phyloP scores from a whole-genome alignment of 92 coral and sea anemone genomes.

The Blastomussa wellsi region DNA sequence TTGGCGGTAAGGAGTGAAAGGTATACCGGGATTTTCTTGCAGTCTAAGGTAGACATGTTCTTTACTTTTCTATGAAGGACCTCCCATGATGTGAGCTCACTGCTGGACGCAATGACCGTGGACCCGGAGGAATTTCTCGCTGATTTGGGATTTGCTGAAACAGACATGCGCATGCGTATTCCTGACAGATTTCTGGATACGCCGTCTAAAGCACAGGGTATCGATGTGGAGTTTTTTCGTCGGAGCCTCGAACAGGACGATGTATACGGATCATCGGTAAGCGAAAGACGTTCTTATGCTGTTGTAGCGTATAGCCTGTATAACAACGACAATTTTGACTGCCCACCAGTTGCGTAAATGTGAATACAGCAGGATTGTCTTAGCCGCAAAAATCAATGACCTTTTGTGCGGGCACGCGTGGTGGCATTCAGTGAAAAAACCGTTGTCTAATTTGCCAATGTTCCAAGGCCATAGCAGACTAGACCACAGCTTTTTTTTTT shows the following conservation, averaged over 20 bases:
- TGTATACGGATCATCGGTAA: slow-evolving; percentile 45
- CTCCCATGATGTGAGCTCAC: slow-evolving; percentile 56
- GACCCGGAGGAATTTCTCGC: slow-evolving; percentile 76
- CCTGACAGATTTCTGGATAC: slow-evolving; percentile 70
- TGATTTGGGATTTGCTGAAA: slow-evolving; percentile 71
- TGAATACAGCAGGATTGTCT: neutral
- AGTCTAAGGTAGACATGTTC: neutral
- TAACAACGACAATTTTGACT: neutral
- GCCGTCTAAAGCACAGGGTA: slow-evolving; percentile 55
- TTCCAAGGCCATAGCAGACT: too few species aligned
- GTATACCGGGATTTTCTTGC: neutral
- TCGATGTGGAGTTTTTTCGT: slow-evolving; percentile 55
- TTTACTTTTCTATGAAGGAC: slow-evolving; percentile 5
- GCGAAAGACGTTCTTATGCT: neutral
- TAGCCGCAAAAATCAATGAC: neutral
- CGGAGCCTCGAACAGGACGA: slow-evolving; percentile 62
- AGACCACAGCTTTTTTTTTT: too few species aligned
- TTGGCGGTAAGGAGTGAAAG: too few species aligned
- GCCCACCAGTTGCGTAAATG: neutral
- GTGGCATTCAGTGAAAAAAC: neutral
- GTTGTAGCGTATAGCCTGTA: neutral
- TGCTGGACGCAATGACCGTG: slow-evolving; percentile 68
- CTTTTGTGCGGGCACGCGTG: neutral
- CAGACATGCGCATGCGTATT: slow-evolving; percentile 57
- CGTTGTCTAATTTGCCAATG: neutral